These are phyloP conservation scores for Naso thynnoides DNA, from an alignment of 2,797 vertebrate genomes.

Conservation along the genomic window DNA sequence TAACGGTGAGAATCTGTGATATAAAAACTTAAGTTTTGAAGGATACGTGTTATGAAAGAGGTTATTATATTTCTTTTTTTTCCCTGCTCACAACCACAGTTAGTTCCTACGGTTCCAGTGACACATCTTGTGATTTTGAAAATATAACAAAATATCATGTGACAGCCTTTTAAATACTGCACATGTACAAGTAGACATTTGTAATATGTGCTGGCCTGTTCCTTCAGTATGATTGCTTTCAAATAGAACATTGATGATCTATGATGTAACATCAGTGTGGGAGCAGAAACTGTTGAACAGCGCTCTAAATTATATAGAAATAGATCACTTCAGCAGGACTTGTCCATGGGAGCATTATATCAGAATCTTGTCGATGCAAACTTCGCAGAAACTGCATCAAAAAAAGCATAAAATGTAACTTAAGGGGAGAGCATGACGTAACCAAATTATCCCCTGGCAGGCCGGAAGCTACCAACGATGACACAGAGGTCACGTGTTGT, in stretches of 20 bases:
- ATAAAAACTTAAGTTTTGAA: not conserved
- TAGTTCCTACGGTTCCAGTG: not conserved
- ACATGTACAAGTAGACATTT: slow-evolving; percentile 6
- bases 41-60: not conserved
- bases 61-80: not conserved
- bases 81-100: not conserved
- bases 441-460: not conserved
- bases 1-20: not conserved
- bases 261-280: slow-evolving; percentile 47
- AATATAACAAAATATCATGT: slow-evolving; percentile 15
- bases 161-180: slow-evolving; percentile 25
- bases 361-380: slow-evolving; percentile 2
- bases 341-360: slow-evolving; percentile 1
- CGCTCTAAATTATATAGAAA: slow-evolving; percentile 18
- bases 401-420: too few species aligned
- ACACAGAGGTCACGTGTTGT: too few species aligned
- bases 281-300: slow-evolving; percentile 16
- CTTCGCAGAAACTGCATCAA: not conserved
- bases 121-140: slow-evolving; percentile 10
- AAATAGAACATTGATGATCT: slow-evolving; percentile 17
- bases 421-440: not conserved
- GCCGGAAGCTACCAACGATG: too few species aligned
- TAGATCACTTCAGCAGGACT: slow-evolving; percentile 21
- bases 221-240: slow-evolving; percentile 11
- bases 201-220: not conserved